Evolutionary conservation across 2,888 invertebrate species (phyloP).

Genomic region (Mystacides longicornis): DNA sequence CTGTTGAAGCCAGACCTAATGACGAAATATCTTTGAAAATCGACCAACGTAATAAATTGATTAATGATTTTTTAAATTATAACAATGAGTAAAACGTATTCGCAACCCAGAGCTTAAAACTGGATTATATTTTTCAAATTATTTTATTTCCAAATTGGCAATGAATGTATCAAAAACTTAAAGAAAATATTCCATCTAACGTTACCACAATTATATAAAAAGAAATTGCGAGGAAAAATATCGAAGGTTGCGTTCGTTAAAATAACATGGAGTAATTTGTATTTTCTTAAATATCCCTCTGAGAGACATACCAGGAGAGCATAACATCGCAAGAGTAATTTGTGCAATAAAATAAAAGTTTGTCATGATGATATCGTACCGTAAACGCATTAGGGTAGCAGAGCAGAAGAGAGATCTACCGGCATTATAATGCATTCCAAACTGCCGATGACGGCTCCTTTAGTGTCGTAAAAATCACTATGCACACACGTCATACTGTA

Average conservation of each 20-base stretch:
- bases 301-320: neutral
- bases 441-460: slow-evolving; percentile 20
- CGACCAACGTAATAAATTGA: too few relatives aligned
- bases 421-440: slow-evolving; percentile 21
- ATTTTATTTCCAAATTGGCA: too few relatives aligned
- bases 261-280: neutral
- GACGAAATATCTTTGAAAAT: too few relatives aligned
- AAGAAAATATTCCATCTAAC: too few relatives aligned
- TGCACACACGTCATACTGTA: slow-evolving; percentile 15
- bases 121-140: too few relatives aligned
- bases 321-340: neutral
- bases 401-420: slow-evolving; percentile 5
- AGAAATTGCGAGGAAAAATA: too few relatives aligned
- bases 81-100: too few relatives aligned
- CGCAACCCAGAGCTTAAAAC: too few relatives aligned
- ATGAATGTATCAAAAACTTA: too few relatives aligned
- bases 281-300: neutral
- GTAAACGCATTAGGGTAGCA: slow-evolving; percentile 5
- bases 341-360: slow-evolving; percentile 20
- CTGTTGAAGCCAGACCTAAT: too few relatives aligned
- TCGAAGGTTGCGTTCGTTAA: neutral
- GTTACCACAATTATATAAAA: too few relatives aligned
- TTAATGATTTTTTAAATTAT: too few relatives aligned
- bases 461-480: slow-evolving; percentile 26
- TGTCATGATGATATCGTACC: neutral